Evolutionary conservation across 1,140 invertebrate genomes (phyloP).

Genomic region (Cheumatopsyche charites): DNA sequence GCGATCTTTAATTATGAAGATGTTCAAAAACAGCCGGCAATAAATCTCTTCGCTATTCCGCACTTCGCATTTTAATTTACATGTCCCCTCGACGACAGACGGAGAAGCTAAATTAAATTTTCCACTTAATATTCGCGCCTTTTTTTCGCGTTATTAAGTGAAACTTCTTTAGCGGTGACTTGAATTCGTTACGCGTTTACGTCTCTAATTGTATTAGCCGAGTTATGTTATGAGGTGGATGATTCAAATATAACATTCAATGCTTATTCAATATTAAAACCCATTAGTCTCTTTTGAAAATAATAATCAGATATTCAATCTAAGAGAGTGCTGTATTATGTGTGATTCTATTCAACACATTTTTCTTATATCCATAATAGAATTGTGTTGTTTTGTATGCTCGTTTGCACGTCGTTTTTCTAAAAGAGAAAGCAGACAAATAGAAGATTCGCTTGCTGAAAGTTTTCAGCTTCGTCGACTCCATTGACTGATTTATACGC

Average conservation of each 20-base stretch:
- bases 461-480: constrained; percentile 9
- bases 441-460: not conserved
- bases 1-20: constrained; percentile 25
- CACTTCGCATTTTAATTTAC: constrained; percentile 23
- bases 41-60: constrained; percentile 10
- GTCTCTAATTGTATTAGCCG: too few species aligned
- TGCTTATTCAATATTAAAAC: too few species aligned
- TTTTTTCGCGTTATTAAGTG: too few species aligned
- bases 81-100: not conserved
- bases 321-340: too few species aligned
- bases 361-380: not conserved
- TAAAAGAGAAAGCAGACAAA: not conserved
- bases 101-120: constrained; percentile 5
- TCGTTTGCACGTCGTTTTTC: not conserved
- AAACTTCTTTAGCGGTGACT: too few species aligned
- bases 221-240: too few species aligned
- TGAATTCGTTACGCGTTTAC: too few species aligned
- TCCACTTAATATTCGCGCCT: not conserved
- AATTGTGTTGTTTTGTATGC: not conserved
- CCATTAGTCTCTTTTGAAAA: too few species aligned
- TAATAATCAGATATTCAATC: too few species aligned
- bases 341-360: too few species aligned
- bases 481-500: constrained; percentile 15
- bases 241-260: too few species aligned
- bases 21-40: constrained; percentile 20